Conservation (phyloP, 2,113 vertebrate species). For the Chloropsis hardwickii region DNA sequence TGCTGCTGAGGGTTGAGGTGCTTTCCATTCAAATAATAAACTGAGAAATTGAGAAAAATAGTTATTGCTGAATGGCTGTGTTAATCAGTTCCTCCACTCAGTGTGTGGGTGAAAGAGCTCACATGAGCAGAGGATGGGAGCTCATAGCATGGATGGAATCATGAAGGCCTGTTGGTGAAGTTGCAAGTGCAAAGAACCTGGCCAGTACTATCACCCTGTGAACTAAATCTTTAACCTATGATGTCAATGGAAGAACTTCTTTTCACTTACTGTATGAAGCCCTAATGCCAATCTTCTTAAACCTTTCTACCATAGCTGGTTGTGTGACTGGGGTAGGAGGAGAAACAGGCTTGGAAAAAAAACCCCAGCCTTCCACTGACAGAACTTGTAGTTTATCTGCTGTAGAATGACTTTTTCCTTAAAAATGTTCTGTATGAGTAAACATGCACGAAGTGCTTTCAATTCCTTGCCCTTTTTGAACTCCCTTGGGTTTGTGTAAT, state of each 20-base stretch:
- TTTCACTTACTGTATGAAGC: background rate
- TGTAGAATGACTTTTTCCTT: background rate
- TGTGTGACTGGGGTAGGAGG: background rate
- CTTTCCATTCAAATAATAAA: background rate
- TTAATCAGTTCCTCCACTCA: background rate
- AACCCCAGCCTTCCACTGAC: accelerated
- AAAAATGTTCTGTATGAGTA: background rate
- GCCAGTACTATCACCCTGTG: background rate
- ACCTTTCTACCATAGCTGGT: background rate
- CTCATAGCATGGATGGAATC: accelerated
- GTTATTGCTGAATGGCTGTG: background rate
- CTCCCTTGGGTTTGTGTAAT: background rate
- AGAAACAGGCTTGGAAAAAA: background rate
- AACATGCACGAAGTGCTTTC: background rate
- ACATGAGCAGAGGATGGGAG: background rate
- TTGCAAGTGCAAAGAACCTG: background rate
- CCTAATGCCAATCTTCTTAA: background rate
- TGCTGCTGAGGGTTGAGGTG: background rate
- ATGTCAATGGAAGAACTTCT: background rate
- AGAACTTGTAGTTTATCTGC: background rate
- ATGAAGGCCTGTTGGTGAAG: background rate
- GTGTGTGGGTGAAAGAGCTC: background rate
- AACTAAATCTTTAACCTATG: background rate
- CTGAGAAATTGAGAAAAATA: background rate
- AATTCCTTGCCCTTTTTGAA: background rate